phyloP scores from a whole-genome alignment of 2,888 invertebrate species.

The Carabus problematicus region DNA sequence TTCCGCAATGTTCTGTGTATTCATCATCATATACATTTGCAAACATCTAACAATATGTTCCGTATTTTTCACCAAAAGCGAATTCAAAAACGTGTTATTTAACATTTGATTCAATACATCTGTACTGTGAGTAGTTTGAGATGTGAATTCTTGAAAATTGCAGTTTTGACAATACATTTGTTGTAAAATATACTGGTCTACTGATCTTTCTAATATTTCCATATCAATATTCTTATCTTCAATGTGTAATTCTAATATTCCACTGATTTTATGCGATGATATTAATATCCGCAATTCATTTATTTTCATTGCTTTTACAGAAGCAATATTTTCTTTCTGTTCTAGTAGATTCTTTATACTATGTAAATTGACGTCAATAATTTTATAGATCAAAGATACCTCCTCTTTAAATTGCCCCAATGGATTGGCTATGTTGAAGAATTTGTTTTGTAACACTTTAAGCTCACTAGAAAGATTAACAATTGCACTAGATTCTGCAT shows the following conservation, averaged over 20 bases:
- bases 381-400: constrained; percentile 34
- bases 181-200: constrained; percentile 37
- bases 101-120: constrained; percentile 31
- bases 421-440: constrained; percentile 25
- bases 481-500: constrained; percentile 35
- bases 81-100: constrained; percentile 33
- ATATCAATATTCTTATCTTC: constrained; percentile 29
- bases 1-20: constrained; percentile 25
- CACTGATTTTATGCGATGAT: constrained; percentile 36
- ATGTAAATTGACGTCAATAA: constrained; percentile 22
- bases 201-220: constrained; percentile 37
- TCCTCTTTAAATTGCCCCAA: constrained; percentile 36
- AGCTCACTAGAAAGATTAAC: constrained; percentile 38
- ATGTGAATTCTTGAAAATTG: constrained; percentile 23
- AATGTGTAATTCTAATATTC: constrained; percentile 25
- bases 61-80: constrained; percentile 21
- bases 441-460: constrained; percentile 37
- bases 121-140: constrained; percentile 28
- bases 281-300: constrained; percentile 37
- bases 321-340: constrained; percentile 21
- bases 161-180: constrained; percentile 40
- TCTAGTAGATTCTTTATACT: constrained; percentile 26
- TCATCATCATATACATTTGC: constrained; percentile 39
- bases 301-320: constrained; percentile 21
- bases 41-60: constrained; percentile 34